A percentile compares a stretch with the other conserved stretches of the same genome.
Evolutionary conservation across 2,113 vertebrate species (phyloP).

Genomic region (Trogon surrucura): DNA sequence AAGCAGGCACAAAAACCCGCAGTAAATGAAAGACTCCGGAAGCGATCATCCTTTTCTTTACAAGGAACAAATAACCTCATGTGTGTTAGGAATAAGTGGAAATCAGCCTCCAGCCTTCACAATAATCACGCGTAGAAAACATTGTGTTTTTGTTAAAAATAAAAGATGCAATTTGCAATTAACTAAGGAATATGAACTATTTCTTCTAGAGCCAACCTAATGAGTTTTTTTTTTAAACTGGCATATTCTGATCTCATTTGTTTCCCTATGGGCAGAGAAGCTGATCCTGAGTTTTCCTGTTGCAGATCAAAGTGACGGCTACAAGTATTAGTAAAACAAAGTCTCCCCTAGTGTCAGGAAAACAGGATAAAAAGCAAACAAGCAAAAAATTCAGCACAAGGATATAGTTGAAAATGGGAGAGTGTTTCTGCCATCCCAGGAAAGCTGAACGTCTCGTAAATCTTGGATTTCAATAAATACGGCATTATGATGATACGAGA

Average conservation of each 20-base stretch:
- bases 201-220: neutral
- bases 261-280: slow-evolving; percentile 19
- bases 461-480: slow-evolving; percentile 4
- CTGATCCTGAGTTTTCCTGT: slow-evolving; percentile 4
- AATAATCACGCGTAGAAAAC: neutral
- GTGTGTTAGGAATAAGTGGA: slow-evolving; percentile 7
- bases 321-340: slow-evolving; percentile 32
- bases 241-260: slow-evolving; percentile 29
- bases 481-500: neutral
- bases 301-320: slow-evolving; percentile 28
- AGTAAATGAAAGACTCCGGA: neutral
- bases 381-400: neutral
- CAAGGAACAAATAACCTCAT: neutral
- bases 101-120: slow-evolving; percentile 14
- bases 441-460: neutral
- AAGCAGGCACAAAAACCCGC: neutral
- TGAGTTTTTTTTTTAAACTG: neutral
- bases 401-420: neutral
- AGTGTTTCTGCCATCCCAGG: neutral
- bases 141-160: neutral
- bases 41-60: neutral
- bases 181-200: neutral
- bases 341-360: neutral
- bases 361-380: slow-evolving; percentile 30
- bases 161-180: slow-evolving; percentile 19